Evolutionary conservation across 1,140 invertebrate genomes (phyloP), one percentile per base, ranked within the genome.

Genomic region (Zaprionus ornatus): DNA sequence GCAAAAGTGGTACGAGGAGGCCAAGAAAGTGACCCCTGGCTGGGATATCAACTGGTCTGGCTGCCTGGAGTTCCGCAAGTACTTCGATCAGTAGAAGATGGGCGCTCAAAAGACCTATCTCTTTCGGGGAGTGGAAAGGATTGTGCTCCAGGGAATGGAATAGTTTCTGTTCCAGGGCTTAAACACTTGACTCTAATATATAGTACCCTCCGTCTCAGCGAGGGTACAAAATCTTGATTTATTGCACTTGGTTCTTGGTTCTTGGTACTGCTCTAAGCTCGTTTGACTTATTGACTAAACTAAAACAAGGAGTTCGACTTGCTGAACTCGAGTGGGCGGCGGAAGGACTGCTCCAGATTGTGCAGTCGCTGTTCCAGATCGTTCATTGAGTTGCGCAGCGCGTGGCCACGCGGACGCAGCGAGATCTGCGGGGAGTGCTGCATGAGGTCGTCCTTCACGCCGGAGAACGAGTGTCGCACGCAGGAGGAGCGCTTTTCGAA

Each of bases 1-100:
- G 45, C 88, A 79, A 29, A 94, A 93, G 64, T 97, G 97, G 96
- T 94, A 95, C 69, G 94, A 95, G 23, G 95, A 94, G 66, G 94
- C 95, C 32, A 95, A 96, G 91, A 91, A 91, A 17, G 94, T 94
- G 1, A 95, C 95, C 4, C 95, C 96, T 1, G 96, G 95, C 12
- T 91, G 88, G 88, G 74, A 67, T 2, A 76, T 91, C 37, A 87
- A 88, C 67, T 73, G 68, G 78, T 72, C 72, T 45, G 83, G 81
- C 9, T 32, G 87, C 15, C 2, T 62, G 27, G 57, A 82, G 13
- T 84, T 83, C 45, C 73, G 68, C 21, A 83, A 83, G 25, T 83
- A 84, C 32, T 83, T 83, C 2, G 81, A 84, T 23, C 84, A 77
- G 27, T 80, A 50, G 67, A 9, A 9, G 6, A 10, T 13, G 17